Evolutionary conservation across 2,797 vertebrate species (phyloP), one percentile per base, ranked within the genome.

Genomic region (Myoxocephalus aenaeus): DNA sequence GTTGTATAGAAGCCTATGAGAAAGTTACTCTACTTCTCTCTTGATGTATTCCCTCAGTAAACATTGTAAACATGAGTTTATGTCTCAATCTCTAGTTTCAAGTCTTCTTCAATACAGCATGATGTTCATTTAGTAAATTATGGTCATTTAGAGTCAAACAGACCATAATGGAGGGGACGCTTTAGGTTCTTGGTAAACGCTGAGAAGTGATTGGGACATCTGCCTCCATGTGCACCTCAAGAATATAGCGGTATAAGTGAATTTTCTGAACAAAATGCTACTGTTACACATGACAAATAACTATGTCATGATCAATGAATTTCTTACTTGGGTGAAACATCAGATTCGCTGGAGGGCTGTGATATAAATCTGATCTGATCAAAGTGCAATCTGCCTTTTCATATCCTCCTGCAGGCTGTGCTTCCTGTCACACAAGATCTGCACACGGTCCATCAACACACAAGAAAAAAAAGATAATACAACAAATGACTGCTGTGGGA

Each of bases 291-390:
- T 58, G 62, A 62, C 56, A 77, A 85, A 75, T 44, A 73, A 61
- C 63, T 20, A n/a, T 64, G 56, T 70, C 61, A 72, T 53, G 34
- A 12, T 67, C 71, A 80, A 86, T 79, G 73, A 70, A 48, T 80
- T 81, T 72, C 69, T 80, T 70, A 40, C 63, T 40, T 42, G 12
- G 70, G 63, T 68, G 22, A 62, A 85, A 69, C 65, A 80, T 83
- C 75, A 78, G 68, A 77, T 65, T 58, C 70, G 27, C 57, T 73
- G 11, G 17, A 27, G 72, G 61, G 61, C 72, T 42, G 56, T 22
- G 27, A 82, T 68, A 54, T 12, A 46, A 69, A 78, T 65, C 63
- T 80, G 84, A 89, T 86, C 79, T 81, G 84, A 89, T 86, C 79
- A 87, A 85, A 87, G 80, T 77, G 59, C 38, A 74, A 70, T 71